Evolutionary conservation across 2,888 invertebrate species (phyloP), one percentile per base, ranked within the genome.

Genomic region (Agonopterix arenella): DNA sequence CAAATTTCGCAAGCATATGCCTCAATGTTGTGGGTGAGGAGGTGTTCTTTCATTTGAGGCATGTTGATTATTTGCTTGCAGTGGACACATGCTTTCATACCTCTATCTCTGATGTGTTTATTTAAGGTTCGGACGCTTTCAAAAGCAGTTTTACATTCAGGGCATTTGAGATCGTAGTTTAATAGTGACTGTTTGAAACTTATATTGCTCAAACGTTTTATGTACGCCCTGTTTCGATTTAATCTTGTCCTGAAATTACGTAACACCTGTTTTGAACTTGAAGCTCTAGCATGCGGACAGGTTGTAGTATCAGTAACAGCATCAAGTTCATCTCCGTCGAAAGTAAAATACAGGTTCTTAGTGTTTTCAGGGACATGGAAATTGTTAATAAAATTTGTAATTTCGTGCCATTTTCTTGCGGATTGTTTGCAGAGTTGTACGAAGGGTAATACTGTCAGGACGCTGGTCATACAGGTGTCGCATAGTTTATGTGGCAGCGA

Each of bases 401-500:
- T 57, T 8, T 62, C 46, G 4, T 49, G 59, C 79, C 80, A 80
- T 9, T 58, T 64, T 10, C 59, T 59, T 7, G 57, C 48, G 0
- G 78, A 75, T 4, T 67, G 61, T 52, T 53, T 59, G 66, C 73
- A 74, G 10, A 73, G 59, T 44, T 56, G 55, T 4, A 73, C 47
- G 64, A 80, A 72, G 2, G 70, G 70, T 16, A 71, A 43, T 16
- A 72, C 60, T 7, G 53, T 51, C 7, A 44, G 59, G 11, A 74
- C 42, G 36, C 61, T 54, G 4, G 54, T 47, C 13, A 54, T 48
- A 60, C 81, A 80, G 43, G 37, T 37, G n/a, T 42, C 44, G 67
- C 81, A 80, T 52, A 72, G 40, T 50, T 59, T 62, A 45, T 63
- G 57, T 38, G 81, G 81, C 63, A 79, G 68, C 52, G 47, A 13